phyloP scores from a whole-genome alignment of 2,888 invertebrate genomes.

The Conops quadrifasciatus region DNA sequence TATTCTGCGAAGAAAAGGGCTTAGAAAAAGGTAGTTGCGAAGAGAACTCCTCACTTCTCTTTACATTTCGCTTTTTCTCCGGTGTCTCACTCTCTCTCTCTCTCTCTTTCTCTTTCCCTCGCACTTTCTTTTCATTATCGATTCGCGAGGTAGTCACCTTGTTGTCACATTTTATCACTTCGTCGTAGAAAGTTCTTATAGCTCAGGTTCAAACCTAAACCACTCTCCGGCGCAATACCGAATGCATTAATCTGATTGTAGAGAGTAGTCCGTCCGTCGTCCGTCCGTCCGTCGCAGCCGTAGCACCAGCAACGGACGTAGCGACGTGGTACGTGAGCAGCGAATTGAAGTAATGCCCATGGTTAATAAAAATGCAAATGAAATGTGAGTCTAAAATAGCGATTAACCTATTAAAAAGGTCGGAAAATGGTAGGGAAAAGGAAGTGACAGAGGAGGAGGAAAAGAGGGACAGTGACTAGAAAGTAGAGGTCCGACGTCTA shows the following conservation, averaged over 20 bases:
- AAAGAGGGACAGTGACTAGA: neutral
- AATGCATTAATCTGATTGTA: conserved; percentile 4
- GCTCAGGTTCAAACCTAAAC: neutral
- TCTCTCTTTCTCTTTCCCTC: neutral
- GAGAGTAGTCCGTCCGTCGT: no score
- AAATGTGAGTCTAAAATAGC: conserved; percentile 30
- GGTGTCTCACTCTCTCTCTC: neutral
- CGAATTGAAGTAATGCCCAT: no score
- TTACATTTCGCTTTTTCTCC: neutral
- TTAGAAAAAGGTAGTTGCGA: no score
- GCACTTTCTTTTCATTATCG: neutral
- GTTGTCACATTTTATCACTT: no score
- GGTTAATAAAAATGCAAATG: conserved; percentile 34
- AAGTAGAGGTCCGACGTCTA: neutral
- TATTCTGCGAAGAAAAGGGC: no score
- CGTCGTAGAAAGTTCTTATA: no score
- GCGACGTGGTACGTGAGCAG: neutral
- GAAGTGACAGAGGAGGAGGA: no score
- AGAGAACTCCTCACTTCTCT: no score
- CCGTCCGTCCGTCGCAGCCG: neutral
- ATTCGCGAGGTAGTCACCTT: neutral
- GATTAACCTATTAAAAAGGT: conserved; percentile 27
- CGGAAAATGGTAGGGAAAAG: neutral
- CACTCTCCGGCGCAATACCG: neutral
- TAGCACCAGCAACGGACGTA: neutral